A percentile compares a stretch with the other conserved stretches of the same genome.
These are phyloP conservation scores for Microcebus tavaratra DNA, from an alignment of 2,113 vertebrate species.

Conservation along the genomic window DNA sequence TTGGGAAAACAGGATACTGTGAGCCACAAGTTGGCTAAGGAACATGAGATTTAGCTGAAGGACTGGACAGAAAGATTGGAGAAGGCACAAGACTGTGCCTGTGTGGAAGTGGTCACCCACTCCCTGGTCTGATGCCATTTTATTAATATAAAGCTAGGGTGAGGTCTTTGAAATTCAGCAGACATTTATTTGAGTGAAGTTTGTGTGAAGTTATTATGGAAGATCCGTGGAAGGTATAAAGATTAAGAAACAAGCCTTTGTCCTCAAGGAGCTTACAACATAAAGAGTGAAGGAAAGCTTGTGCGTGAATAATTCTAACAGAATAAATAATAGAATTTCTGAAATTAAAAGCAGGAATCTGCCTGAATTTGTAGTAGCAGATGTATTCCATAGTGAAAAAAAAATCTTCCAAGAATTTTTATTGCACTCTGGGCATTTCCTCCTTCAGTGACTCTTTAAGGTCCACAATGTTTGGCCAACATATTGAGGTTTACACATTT, in stretches of 20 bases:
- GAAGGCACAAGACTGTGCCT: background rate
- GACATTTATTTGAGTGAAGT: background rate
- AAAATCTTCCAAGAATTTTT: slow-evolving; percentile 26
- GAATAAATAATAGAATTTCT: background rate
- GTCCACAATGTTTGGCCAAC: background rate
- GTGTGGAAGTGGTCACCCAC: background rate
- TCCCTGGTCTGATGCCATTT: background rate
- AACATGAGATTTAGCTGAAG: background rate
- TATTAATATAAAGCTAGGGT: background rate
- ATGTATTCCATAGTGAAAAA: background rate
- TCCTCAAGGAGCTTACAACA: background rate
- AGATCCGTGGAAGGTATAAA: background rate
- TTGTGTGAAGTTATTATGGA: background rate
- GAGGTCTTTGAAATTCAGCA: background rate
- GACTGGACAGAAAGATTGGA: background rate
- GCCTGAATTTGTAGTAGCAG: background rate
- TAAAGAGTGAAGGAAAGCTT: background rate
- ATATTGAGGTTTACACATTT: background rate
- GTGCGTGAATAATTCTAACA: background rate
- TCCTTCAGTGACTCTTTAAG: background rate
- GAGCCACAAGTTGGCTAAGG: background rate
- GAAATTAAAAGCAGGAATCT: slow-evolving; percentile 46
- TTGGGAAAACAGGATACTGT: background rate
- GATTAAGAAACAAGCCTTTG: background rate
- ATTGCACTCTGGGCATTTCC: background rate